phyloP scores from a whole-genome alignment of 2,797 vertebrate genomes.

The Megalops cyprinoides region DNA sequence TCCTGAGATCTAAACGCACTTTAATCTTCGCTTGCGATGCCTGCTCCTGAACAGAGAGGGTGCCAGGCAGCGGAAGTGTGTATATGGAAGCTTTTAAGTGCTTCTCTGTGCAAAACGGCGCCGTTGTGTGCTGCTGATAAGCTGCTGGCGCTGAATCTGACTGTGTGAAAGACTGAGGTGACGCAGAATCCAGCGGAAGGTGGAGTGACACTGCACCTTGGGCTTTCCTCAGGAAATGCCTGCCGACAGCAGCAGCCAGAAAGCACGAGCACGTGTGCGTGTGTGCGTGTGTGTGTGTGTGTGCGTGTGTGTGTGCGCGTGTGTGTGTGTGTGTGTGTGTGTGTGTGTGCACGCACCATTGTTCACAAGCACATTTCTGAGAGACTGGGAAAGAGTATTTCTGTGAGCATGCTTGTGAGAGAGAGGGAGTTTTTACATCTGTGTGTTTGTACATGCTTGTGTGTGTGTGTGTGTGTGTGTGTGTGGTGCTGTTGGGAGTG shows the following conservation, averaged over 20 bases:
- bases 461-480: conserved; percentile 2
- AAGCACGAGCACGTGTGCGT: conserved; percentile 25
- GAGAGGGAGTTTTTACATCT: background rate
- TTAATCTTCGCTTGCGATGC: conserved; percentile 74
- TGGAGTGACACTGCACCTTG: conserved; percentile 53
- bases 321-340: background rate
- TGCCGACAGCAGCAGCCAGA: conserved; percentile 46
- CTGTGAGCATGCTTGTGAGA: background rate
- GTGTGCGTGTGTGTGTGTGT: background rate
- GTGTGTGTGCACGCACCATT: no score
- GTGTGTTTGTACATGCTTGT: conserved; percentile 29
- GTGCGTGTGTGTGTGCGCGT: background rate
- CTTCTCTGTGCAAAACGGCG: conserved; percentile 41
- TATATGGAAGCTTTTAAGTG: conserved; percentile 35
- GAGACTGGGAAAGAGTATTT: background rate
- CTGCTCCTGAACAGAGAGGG: conserved; percentile 65
- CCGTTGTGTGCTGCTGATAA: conserved; percentile 51
- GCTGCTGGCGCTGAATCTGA: conserved; percentile 23
- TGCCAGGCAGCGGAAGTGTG: conserved; percentile 42
- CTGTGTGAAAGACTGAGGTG: conserved; percentile 36
- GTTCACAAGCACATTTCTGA: no score
- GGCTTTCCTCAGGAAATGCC: conserved; percentile 61
- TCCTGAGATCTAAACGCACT: conserved; percentile 73
- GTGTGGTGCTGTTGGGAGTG: conserved; percentile 39
- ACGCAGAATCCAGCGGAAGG: conserved; percentile 46